phyloP scores from a whole-genome alignment of 2,888 invertebrate species.

The Pachydiplax longipennis region DNA sequence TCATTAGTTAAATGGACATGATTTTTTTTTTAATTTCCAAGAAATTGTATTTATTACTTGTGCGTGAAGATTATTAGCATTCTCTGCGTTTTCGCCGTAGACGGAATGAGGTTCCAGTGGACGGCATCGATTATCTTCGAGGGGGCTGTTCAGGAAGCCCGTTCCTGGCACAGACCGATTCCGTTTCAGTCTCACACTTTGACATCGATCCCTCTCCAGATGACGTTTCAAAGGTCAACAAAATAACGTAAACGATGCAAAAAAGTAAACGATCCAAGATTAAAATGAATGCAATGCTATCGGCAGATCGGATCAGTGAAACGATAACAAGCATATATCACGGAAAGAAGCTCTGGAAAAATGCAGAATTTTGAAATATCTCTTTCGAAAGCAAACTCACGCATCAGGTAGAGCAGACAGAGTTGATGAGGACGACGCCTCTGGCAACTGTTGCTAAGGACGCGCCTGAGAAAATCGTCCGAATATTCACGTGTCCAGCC shows the following conservation, averaged over 20 bases:
- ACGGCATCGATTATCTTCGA: neutral
- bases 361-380: neutral
- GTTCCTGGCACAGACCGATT: neutral
- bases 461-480: neutral
- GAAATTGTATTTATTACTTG: too few species aligned
- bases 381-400: neutral
- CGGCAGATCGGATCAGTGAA: neutral
- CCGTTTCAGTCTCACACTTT: neutral
- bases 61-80: too few species aligned
- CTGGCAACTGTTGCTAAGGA: conserved; percentile 38
- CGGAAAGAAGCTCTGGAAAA: neutral
- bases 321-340: neutral
- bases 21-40: too few species aligned
- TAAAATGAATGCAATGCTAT: too few species aligned
- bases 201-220: neutral
- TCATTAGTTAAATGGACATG: too few species aligned
- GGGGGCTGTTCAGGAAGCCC: neutral
- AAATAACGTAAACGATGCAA: neutral
- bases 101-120: too few species aligned
- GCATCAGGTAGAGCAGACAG: conserved; percentile 24
- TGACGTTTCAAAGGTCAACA: neutral
- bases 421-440: neutral
- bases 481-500: neutral
- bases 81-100: too few species aligned
- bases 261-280: neutral